Evolutionary conservation across 1,140 invertebrate species (phyloP).

Genomic region (Dinothrombium tinctorium): DNA sequence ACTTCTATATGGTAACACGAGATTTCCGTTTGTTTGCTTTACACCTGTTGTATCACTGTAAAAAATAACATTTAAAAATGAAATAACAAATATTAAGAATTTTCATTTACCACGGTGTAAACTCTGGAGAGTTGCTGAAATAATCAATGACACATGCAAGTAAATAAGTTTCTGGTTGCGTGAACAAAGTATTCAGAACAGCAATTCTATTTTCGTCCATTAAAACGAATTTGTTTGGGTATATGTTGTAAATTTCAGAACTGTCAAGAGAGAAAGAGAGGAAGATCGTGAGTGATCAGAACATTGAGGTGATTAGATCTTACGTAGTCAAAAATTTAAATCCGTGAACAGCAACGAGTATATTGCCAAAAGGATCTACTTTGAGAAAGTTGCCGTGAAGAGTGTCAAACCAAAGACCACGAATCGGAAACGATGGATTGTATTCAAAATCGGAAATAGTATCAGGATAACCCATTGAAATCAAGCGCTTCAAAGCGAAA

Average conservation of each 20-base stretch:
- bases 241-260: conserved; percentile 80
- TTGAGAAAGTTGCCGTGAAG: conserved; percentile 86
- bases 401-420: conserved; percentile 95
- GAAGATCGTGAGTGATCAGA: not conserved
- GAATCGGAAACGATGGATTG: conserved; percentile 79
- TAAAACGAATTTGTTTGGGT: conserved; percentile 92
- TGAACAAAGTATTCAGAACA: conserved; percentile 89
- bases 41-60: conserved; percentile 47
- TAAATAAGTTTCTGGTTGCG: conserved; percentile 88
- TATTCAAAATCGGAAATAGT: conserved; percentile 84
- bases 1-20: conserved; percentile 93
- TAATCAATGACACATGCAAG: conserved; percentile 83
- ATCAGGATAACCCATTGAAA: conserved; percentile 76
- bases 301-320: conserved; percentile 27
- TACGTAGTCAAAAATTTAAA: conserved; percentile 93
- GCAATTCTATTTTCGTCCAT: conserved; percentile 81
- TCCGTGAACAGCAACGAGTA: conserved; percentile 85
- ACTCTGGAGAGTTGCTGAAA: conserved; percentile 69
- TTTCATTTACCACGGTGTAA: conserved; percentile 34
- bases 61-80: conserved; percentile 7
- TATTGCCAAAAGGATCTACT: conserved; percentile 64
- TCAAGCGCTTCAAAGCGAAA: conserved; percentile 64
- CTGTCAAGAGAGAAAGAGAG: conserved; percentile 29
- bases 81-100: not conserved
- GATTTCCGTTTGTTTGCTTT: conserved; percentile 46